Conservation (phyloP, 2,888 invertebrate species). For the Melitaea athalia region DNA sequence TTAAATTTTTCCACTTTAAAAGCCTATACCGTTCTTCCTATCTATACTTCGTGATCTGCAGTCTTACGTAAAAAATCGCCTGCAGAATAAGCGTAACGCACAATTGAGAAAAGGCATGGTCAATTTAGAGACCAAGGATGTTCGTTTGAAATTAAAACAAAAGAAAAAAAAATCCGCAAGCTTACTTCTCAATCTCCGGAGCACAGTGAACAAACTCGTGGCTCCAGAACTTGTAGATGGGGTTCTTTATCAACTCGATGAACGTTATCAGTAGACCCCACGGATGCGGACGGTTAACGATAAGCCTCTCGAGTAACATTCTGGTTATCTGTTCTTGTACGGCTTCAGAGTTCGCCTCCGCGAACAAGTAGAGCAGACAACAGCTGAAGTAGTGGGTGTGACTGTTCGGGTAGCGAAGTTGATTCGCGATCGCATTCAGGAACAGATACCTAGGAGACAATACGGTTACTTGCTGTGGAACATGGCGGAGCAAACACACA, state of each 20-base stretch:
- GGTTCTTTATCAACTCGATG: conserved; percentile 99
- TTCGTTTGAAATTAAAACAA: too few species aligned
- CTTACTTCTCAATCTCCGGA: conserved; percentile 99
- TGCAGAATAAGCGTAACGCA: too few species aligned
- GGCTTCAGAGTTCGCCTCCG: conserved; percentile 97
- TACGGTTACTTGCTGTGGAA: neutral
- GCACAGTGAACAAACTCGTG: conserved; percentile 99
- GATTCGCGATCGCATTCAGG: conserved; percentile 99
- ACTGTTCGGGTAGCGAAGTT: conserved; percentile 98
- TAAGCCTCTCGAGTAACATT: conserved; percentile 96
- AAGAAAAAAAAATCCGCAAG: conserved; percentile 43
- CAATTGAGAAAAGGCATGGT: too few species aligned
- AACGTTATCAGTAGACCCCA: conserved; percentile 99
- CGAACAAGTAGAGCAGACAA: conserved; percentile 97
- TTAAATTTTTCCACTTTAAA: too few species aligned
- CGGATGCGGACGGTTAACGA: conserved; percentile 99
- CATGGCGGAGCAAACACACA: neutral
- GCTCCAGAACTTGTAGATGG: conserved; percentile 98
- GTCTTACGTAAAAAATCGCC: too few species aligned
- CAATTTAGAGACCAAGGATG: too few species aligned
- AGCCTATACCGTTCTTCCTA: too few species aligned
- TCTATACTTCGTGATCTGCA: too few species aligned
- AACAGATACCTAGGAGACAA: conserved; percentile 90
- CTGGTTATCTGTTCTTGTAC: conserved; percentile 99
- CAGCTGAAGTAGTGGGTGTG: conserved; percentile 99